Evolutionary conservation across 1,140 invertebrate genomes (phyloP).

Genomic region (Megathymus violae): DNA sequence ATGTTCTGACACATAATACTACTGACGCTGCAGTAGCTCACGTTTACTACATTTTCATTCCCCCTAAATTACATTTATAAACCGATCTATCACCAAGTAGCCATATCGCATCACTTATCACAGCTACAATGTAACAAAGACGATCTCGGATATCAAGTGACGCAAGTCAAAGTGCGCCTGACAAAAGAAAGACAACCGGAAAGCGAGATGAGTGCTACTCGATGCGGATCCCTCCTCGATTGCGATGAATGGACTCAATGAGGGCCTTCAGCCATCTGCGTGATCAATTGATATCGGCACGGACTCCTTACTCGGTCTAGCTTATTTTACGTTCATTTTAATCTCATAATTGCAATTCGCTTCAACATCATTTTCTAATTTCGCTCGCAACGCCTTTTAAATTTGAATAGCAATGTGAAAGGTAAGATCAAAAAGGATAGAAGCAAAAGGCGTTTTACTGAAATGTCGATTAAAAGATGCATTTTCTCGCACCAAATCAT

Average conservation of each 20-base stretch:
- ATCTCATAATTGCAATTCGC: slow-evolving; percentile 38
- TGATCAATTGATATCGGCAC: slow-evolving; percentile 78
- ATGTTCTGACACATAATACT: too few species aligned
- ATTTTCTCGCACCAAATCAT: slow-evolving; percentile 68
- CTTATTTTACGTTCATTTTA: slow-evolving; percentile 54
- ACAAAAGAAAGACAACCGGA: slow-evolving; percentile 80
- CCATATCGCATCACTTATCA: slow-evolving; percentile 65
- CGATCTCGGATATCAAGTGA: slow-evolving; percentile 65
- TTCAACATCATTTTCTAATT: slow-evolving; percentile 21
- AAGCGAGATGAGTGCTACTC: slow-evolving; percentile 73
- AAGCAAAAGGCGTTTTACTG: background rate
- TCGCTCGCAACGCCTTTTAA: slow-evolving; percentile 8
- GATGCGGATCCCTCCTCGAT: slow-evolving; percentile 63
- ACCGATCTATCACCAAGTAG: slow-evolving; percentile 36
- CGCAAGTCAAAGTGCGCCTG: slow-evolving; percentile 64
- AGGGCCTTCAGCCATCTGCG: slow-evolving; percentile 67
- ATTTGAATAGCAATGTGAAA: slow-evolving; percentile 15
- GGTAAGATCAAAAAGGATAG: background rate
- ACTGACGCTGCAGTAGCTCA: slow-evolving; percentile 33
- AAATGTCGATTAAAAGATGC: slow-evolving; percentile 14
- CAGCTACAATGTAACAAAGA: slow-evolving; percentile 75
- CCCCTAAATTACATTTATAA: slow-evolving; percentile 29
- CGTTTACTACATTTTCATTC: slow-evolving; percentile 25
- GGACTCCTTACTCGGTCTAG: slow-evolving; percentile 43
- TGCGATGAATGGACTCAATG: slow-evolving; percentile 61